Evolutionary conservation across 2,888 invertebrate species (phyloP), one percentile per base, ranked within the genome.

Genomic region (Ichneumoninae sp.): DNA sequence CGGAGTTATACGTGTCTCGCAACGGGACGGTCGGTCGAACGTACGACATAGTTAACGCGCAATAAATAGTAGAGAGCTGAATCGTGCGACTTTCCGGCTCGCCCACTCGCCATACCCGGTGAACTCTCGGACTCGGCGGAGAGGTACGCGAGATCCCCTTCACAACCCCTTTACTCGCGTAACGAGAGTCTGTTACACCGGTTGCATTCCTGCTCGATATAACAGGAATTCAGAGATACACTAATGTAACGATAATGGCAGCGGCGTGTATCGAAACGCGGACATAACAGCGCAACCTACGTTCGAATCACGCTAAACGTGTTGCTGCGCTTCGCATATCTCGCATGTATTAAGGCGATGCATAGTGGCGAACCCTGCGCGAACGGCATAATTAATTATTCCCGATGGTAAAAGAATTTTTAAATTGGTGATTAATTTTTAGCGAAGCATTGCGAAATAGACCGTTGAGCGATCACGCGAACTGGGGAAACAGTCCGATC

Each of bases 61-160:
- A 19, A 66, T 66, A 76, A 50, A 57, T 33, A 77, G 8, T 22
- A 33, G 63, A 75, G 50, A 77, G 19, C 47, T 63, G 44, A 73
- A 52, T 40, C 44, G 76, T 77, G 57, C 47, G 57, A 77, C 71
- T 73, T 77, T 82, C 73, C 57, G 77, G 71, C 52, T 82, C 77
- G 60, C 82, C 73, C 82, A 82, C 82, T 71, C 63, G 47, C 33
- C 77, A 66, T 65, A 54, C 36, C 63, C 52, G 76, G 70, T 63
- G 76, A 81, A 76, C 70, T 81, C 81, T 44, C 71, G 66, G 44
- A 73, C 71, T 76, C 44, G 44, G 65, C 63, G 30, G 65, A 63
- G 60, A 60, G 60, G 22, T 47, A 47, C 68, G 26, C 36, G 60
- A 5, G 60, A 30, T 33, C 50, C 30, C 60, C 26, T 47, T 36